Evolutionary conservation across 2,797 vertebrate genomes (phyloP).

Genomic region (Orestias chungarensis): DNA sequence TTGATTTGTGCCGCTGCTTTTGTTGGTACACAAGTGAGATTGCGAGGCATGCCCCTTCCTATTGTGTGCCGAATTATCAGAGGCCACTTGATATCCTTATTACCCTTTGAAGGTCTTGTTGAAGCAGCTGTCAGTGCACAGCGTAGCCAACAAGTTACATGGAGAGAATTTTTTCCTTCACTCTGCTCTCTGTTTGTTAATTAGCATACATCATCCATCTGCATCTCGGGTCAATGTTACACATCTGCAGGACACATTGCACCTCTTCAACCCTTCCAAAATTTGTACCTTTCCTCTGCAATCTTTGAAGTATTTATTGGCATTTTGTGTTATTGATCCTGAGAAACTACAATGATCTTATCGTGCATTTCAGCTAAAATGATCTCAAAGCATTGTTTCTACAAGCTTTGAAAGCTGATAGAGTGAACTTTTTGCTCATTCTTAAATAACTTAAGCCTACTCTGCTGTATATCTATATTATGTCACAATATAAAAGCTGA

Average conservation of each 20-base stretch:
- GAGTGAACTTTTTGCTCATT: neutral
- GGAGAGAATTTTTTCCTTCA: constrained; percentile 70
- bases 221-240: constrained; percentile 64
- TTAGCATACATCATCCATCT: constrained; percentile 69
- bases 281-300: neutral
- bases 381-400: neutral
- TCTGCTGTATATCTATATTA: neutral
- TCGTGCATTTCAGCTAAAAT: neutral
- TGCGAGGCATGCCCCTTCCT: constrained; percentile 34
- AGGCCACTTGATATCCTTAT: constrained; percentile 69
- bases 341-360: neutral
- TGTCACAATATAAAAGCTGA: neutral
- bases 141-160: constrained; percentile 60
- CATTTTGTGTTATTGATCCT: neutral
- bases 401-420: neutral
- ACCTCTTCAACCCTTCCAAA: constrained; percentile 10
- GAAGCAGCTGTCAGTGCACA: constrained; percentile 65
- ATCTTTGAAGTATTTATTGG: neutral
- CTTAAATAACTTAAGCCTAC: neutral
- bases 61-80: constrained; percentile 63
- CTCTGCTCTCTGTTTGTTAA: constrained; percentile 62
- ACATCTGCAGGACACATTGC: constrained; percentile 56
- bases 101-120: constrained; percentile 61
- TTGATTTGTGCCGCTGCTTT: constrained; percentile 53
- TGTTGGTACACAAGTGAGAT: constrained; percentile 26